Conservation (phyloP, 2,888 invertebrate genomes). For the Metacarcinus magister region DNA sequence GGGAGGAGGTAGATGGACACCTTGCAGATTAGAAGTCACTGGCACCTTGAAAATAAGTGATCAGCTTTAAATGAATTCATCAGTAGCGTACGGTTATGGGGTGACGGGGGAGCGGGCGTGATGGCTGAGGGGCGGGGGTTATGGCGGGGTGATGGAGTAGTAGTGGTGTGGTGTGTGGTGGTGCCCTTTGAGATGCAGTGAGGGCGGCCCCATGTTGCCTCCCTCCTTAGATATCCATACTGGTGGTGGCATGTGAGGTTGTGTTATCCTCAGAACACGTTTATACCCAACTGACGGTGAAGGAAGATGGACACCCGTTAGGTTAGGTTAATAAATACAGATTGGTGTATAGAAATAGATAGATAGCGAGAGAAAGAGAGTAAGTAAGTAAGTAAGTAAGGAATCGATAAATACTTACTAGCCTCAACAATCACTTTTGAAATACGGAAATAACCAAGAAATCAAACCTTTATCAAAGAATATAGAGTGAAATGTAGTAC, state of each 20-base stretch:
- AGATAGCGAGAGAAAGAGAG: background rate
- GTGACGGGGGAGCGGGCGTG: no score
- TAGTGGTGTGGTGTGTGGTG: no score
- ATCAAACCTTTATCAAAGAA: background rate
- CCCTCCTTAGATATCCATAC: no score
- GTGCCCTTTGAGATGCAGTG: no score
- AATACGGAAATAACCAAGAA: background rate
- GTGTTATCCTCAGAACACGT: no score
- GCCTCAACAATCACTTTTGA: background rate
- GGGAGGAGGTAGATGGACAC: background rate
- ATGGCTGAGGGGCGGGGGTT: no score
- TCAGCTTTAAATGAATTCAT: slow-evolving; percentile 21
- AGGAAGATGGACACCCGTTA: background rate
- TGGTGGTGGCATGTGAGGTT: no score
- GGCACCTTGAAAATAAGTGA: background rate
- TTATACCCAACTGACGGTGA: no score
- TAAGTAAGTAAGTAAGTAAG: no score
- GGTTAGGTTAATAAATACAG: background rate
- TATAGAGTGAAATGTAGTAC: slow-evolving; percentile 17
- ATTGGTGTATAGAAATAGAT: background rate
- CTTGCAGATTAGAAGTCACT: background rate
- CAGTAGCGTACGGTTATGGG: no score
- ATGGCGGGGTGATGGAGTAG: background rate
- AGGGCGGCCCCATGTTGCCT: no score
- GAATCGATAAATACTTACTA: background rate